These are phyloP conservation scores for Agrypnus murinus DNA, from an alignment of 2,888 invertebrate genomes.

Conservation along the genomic window DNA sequence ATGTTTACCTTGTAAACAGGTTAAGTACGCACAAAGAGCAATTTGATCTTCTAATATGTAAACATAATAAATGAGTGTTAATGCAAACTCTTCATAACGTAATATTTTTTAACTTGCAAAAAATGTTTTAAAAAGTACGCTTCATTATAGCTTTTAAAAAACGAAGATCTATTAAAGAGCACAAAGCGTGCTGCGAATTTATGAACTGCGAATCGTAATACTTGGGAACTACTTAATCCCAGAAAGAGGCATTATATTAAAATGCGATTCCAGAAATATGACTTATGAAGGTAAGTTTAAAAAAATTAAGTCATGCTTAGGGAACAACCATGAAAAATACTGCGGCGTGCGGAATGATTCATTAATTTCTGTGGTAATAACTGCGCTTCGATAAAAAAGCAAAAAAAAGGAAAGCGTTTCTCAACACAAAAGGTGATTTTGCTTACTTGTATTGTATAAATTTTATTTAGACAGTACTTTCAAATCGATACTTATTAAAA, in stretches of 20 bases:
- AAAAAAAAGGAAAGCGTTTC: background rate
- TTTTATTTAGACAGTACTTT: background rate
- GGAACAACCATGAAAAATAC: slow-evolving; percentile 1
- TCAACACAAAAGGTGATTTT: background rate
- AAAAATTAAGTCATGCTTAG: background rate
- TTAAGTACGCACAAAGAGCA: background rate
- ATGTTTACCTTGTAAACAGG: background rate
- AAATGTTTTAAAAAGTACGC: background rate
- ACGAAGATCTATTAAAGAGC: no score
- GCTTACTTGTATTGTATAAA: background rate
- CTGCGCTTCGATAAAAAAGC: background rate
- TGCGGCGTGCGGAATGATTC: background rate
- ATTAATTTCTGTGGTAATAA: background rate
- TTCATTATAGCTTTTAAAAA: background rate
- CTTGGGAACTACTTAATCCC: background rate
- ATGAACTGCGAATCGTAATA: background rate
- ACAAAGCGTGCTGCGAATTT: background rate
- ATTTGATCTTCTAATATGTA: background rate
- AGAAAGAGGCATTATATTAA: background rate
- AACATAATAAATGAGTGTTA: background rate
- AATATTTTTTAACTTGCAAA: background rate
- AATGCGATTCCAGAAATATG: background rate
- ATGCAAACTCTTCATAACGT: background rate
- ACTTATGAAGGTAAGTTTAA: background rate
- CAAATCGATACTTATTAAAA: background rate